Conservation (phyloP, 2,797 vertebrate genomes). For the Epinephelus malabaricus region DNA sequence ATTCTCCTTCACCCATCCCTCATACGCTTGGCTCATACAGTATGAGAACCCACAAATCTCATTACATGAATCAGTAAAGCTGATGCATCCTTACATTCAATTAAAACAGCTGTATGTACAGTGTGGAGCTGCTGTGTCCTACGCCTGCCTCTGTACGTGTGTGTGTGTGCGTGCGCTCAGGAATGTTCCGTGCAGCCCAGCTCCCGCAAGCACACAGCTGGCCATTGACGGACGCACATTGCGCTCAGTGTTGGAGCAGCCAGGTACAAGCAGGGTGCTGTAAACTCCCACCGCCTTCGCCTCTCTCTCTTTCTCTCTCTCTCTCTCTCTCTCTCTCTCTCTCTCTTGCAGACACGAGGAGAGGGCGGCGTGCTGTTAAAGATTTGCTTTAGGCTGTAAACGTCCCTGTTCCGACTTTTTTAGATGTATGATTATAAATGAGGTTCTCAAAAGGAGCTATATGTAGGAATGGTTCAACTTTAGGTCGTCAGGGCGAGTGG, state of each 20-base stretch:
- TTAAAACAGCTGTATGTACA: neutral
- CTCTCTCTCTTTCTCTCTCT: constrained; percentile 17
- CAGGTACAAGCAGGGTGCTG: constrained; percentile 52
- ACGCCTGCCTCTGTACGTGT: neutral
- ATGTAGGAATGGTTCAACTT: neutral
- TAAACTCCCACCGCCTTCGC: constrained; percentile 24
- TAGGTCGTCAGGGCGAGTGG: fast-evolving
- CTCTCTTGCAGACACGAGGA: neutral
- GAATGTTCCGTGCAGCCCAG: constrained; percentile 60
- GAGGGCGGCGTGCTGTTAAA: constrained; percentile 30
- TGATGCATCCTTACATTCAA: neutral
- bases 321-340: too few species aligned
- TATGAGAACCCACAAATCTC: neutral
- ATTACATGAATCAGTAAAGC: neutral
- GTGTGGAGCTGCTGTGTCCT: neutral
- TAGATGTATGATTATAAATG: neutral
- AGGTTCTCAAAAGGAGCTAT: neutral
- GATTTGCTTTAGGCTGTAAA: constrained; percentile 46
- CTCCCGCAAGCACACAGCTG: constrained; percentile 72
- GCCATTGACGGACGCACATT: constrained; percentile 78
- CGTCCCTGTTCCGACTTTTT: neutral
- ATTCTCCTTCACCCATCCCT: too few species aligned
- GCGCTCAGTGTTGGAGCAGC: constrained; percentile 73
- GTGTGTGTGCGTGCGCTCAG: constrained; percentile 27
- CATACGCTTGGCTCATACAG: too few species aligned